Percentiles rank a stretch among this genome's conserved stretches.
phyloP scores from a whole-genome alignment of 2,113 vertebrate species.

The Rhea americana region DNA sequence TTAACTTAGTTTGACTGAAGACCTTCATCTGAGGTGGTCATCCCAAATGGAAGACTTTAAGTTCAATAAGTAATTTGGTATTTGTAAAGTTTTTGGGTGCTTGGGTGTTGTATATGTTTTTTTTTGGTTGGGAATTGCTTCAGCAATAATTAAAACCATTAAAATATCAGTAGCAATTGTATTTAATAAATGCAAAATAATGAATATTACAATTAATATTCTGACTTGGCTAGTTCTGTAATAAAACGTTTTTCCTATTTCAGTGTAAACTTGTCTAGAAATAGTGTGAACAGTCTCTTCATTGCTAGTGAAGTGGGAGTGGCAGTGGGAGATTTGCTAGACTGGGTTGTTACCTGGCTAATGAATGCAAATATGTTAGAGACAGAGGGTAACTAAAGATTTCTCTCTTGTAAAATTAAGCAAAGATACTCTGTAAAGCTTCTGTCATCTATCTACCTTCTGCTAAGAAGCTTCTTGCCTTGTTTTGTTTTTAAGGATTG shows the following conservation, averaged over 20 bases:
- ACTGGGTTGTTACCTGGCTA: neutral
- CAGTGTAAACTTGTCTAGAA: neutral
- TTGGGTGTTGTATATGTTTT: too few species aligned
- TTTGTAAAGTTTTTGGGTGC: neutral
- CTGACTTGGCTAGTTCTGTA: neutral
- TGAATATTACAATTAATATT: neutral
- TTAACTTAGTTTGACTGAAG: neutral
- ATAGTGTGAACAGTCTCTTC: neutral
- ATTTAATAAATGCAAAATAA: neutral
- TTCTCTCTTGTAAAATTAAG: neutral
- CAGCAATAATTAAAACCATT: neutral
- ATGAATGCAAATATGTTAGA: neutral
- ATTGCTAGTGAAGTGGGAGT: neutral
- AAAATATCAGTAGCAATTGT: neutral
- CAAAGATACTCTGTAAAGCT: neutral
- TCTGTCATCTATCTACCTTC: neutral
- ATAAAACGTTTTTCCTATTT: neutral
- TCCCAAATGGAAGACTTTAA: neutral
- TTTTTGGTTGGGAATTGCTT: neutral
- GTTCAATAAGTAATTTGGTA: neutral
- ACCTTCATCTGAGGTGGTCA: neutral
- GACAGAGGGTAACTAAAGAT: neutral
- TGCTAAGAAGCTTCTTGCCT: neutral
- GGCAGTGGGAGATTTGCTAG: neutral
- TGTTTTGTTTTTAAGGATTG: neutral